Base-by-base conservation (phyloP, 2,797 vertebrate species). In the Chaetophractus vellerosus region DNA sequence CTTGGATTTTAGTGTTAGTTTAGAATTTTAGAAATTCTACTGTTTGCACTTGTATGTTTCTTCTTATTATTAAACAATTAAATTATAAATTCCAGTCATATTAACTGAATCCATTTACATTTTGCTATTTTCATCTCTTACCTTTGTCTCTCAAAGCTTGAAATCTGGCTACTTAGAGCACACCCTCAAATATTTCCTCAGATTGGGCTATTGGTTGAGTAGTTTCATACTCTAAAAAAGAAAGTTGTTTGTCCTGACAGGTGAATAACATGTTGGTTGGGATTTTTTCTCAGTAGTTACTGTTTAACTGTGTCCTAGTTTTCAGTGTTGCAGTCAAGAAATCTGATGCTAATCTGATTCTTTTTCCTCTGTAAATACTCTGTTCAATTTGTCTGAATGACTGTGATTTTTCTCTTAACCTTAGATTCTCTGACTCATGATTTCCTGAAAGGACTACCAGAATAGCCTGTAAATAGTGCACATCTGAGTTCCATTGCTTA, bases 331-430 rank as follows among this genome's bases (percentile, higher is more conserved):
- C 45, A 23, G 19, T 31, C 0, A 38, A 66, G 50, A 71, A 83
- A 83, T 79, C 26, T 66, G 74, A 59, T 72, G 55, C 38, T 85
- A n/a, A 78, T 61, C 28, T 85, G 36, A 57, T 91, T 86, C 2
- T 59, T 86, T 81, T 93, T 74, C 75, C 41, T 89, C 74, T 83
- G 1, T 41, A 55, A 71, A 23, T 55, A 26, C 31, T 68, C 48
- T 92, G 45, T 81, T 92, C 61, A 63, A 0, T 82, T 69, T 75
- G 31, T 68, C 69, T 59, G 45, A 84, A 23, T 41, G 21, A 72
- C 16, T 93, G 8, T 90, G 52, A 33, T 69, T 90, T 38, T 85
- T 45, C 52, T 88, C 36, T 75, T 87, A 74, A 61, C 48, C 61
- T 86, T n/a, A 69, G 14, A 66, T 11, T 68, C 78, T 83, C 69